Evolutionary conservation across 2,888 invertebrate genomes (phyloP).

Genomic region (Molorchus minor): DNA sequence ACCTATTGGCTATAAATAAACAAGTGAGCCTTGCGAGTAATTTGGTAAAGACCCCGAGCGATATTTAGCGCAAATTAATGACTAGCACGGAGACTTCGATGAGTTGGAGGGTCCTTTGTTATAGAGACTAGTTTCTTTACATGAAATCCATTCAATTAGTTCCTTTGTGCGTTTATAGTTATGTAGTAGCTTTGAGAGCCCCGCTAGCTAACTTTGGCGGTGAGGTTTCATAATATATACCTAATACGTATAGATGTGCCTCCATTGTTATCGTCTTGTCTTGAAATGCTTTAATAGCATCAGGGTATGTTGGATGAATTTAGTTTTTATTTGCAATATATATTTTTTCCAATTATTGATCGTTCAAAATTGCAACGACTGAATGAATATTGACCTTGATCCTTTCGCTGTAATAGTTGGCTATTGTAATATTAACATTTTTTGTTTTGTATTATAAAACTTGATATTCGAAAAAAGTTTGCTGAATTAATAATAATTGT

Average conservation of each 20-base stretch:
- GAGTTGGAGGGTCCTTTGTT: conserved; percentile 49
- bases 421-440: too few relatives aligned
- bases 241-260: too few relatives aligned
- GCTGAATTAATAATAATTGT: too few relatives aligned
- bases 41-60: conserved; percentile 47
- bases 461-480: too few relatives aligned
- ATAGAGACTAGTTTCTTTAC: conserved; percentile 48
- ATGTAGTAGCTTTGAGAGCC: conserved; percentile 39
- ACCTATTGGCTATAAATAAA: conserved; percentile 38
- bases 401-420: background rate
- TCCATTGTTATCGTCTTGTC: conserved; percentile 13
- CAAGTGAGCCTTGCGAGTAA: conserved; percentile 40
- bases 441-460: too few relatives aligned
- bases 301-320: background rate
- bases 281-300: background rate
- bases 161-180: conserved; percentile 54
- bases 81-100: conserved; percentile 42
- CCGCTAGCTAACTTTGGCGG: conserved; percentile 23
- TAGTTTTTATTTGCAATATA: background rate
- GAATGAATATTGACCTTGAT: background rate
- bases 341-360: background rate
- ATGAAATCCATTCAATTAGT: conserved; percentile 56
- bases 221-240: conserved; percentile 27
- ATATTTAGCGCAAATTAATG: conserved; percentile 52
- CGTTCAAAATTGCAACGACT: background rate